These are phyloP conservation scores for Pampus argenteus DNA, from an alignment of 2,797 vertebrate genomes.

Conservation along the genomic window DNA sequence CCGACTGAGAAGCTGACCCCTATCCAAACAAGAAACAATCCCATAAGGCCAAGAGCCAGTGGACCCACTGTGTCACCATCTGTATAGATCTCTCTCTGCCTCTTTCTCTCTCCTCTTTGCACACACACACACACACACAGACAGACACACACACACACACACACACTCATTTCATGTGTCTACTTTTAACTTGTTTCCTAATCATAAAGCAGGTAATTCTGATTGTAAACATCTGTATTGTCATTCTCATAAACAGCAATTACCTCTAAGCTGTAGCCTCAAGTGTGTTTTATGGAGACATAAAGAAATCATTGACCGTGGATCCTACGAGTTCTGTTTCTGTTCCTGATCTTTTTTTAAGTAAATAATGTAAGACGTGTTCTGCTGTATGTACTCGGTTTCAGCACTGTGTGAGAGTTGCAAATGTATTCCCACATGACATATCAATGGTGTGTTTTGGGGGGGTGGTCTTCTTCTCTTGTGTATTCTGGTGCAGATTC, in stretches of 20 bases:
- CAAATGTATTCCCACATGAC: constrained; percentile 49
- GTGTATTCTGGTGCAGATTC: constrained; percentile 65
- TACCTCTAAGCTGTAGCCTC: constrained; percentile 11
- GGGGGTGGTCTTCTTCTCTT: constrained; percentile 64
- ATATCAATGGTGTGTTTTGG: constrained; percentile 53
- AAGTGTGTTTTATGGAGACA: constrained; percentile 33
- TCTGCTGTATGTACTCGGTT: constrained; percentile 30
- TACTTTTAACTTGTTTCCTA: constrained; percentile 35
- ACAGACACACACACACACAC: constrained; percentile 33
- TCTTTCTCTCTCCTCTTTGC: constrained; percentile 36
- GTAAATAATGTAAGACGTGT: constrained; percentile 3
- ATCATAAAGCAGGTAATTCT: constrained; percentile 36
- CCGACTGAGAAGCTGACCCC: constrained; percentile 74
- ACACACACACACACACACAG: constrained; percentile 4
- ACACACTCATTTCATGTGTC: constrained; percentile 31
- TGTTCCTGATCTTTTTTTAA: constrained; percentile 6
- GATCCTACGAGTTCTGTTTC: neutral
- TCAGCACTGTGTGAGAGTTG: constrained; percentile 15
- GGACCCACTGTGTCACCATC: constrained; percentile 84
- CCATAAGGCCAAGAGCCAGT: constrained; percentile 78
- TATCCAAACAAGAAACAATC: constrained; percentile 79
- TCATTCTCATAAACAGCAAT: constrained; percentile 17
- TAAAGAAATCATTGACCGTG: constrained; percentile 20
- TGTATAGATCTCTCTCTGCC: constrained; percentile 67
- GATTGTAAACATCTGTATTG: constrained; percentile 31